Evolutionary conservation across 2,888 invertebrate genomes (phyloP), one percentile per base, ranked within the genome.

Genomic region (Ornithoptera priamus): DNA sequence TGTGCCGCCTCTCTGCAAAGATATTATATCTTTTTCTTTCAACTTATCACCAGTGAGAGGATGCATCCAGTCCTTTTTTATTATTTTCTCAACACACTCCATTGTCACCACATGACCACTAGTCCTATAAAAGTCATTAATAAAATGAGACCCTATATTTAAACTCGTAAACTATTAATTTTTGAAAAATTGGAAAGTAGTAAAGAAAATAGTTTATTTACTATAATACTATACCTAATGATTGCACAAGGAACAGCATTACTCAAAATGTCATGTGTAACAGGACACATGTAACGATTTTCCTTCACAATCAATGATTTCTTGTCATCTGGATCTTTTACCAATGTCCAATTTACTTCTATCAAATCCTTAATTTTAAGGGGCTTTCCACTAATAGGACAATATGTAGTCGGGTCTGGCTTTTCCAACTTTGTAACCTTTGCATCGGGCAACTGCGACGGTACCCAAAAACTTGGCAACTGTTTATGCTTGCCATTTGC

Each of bases 391-490:
- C 89, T 93, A 36, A 93, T 87, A 1, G 91, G 90, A 68, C 93
- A 92, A 72, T 84, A 87, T 0, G 93, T 88, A 24, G 85, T 89
- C 0, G 90, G 74, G 66, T 93, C 90, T 4, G 93, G 93, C 71
- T 92, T 93, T 56, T 83, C 78, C 30, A 90, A 56, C 79, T 95
- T 95, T 0, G 94, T 92, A 69, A 90, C 83, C 75, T 96, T 96
- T 0, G 98, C 97, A 81, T 96, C 95, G 0, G 99, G 99, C 15
- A 98, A 96, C 84, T 98, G 95, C 0, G 97, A 96, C 0, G 99
- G 99, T 69, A 99, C 94, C 99, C 99, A 99, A 86, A 99, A 99
- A 88, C 98, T 98, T 0, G 99, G 99, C 61, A 99, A 88, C 74
- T 95, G 91, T 82, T 97, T 97, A 70, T 97, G 95, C 80, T 95